phyloP scores from a whole-genome alignment of 2,888 invertebrate species.

The Lamellibrachia satsuma region DNA sequence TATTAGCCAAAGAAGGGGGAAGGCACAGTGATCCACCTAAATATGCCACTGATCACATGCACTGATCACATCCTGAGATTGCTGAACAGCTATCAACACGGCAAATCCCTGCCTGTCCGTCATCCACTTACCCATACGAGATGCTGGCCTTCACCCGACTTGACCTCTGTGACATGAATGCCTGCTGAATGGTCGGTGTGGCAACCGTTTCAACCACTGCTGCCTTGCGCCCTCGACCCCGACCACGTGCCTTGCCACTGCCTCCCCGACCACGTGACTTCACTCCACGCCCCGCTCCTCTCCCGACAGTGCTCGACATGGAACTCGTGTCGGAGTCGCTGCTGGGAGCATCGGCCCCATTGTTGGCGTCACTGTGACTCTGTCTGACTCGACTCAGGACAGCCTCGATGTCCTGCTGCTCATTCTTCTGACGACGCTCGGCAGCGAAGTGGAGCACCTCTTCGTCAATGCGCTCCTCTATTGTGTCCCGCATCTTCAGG shows the following conservation, averaged over 20 bases:
- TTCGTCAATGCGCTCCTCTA: constrained; percentile 68
- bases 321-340: constrained; percentile 6
- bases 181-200: not conserved
- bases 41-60: not conserved
- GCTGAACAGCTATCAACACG: not conserved
- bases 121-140: not conserved
- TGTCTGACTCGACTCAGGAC: constrained; percentile 20
- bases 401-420: constrained; percentile 52
- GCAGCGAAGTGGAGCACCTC: constrained; percentile 68
- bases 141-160: not conserved
- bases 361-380: not conserved
- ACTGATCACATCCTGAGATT: not conserved
- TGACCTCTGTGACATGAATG: not conserved
- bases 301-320: not conserved
- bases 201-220: constrained; percentile 24
- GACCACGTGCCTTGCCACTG: constrained; percentile 27
- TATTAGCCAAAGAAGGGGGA: too few relatives aligned
- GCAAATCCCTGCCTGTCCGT: not conserved
- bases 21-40: too few relatives aligned
- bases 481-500: constrained; percentile 68
- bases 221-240: constrained; percentile 27
- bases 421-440: constrained; percentile 55
- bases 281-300: constrained; percentile 17
- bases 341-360: not conserved
- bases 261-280: constrained; percentile 20